Base-by-base conservation (phyloP, 2,888 invertebrate genomes). In the Zaprionus bogoriensis region DNA sequence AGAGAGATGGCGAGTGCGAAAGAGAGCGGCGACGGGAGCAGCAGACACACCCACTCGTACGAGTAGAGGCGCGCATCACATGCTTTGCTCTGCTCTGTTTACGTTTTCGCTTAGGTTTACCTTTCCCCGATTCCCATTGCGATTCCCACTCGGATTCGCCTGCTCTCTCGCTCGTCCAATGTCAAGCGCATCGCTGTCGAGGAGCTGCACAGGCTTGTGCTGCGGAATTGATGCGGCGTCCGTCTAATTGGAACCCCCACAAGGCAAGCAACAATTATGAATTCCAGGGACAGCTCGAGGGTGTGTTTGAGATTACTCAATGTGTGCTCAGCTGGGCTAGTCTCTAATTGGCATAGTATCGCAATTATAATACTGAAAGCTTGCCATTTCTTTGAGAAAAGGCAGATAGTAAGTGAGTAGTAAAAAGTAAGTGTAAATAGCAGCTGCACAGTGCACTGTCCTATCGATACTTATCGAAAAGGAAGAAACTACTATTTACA, bases 31-130 rank as follows among this genome's bases (percentile, higher is more conserved):
- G 14, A 30, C 50, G n/a, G 9, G 28, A 53, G 44, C 55, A 58
- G 38, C 45, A 59, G 72, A 85, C 79, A 79, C 86, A 86, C 86
- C 74, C 79, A 82, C 74, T 45, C 20, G 36, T n/a, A 42, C 41
- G 48, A 59, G 39, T 52, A 72, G 68, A 58, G 59, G 52, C 47
- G 52, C 47, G 78, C 65, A 79, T 76, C 77, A 74, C 77, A 74
- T 79, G 83, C 67, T 76, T 63, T 46, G 67, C 67, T 54, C 58
- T 67, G 79, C 76, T 75, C 67, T 82, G 73, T 69, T 85, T 73
- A 70, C 79, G 50, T 60, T 71, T 74, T 54, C 9, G 27, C 27
- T 27, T 23, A 9, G 5, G 27, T 71, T 79, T 75, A 73, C 76
- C 52, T 63, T 66, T 75, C 53, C 28, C 30, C 60, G 22, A 51